Percentiles rank a stretch among this genome's conserved stretches.
phyloP scores from a whole-genome alignment of 1,140 invertebrate species.

The Apis cerana region DNA sequence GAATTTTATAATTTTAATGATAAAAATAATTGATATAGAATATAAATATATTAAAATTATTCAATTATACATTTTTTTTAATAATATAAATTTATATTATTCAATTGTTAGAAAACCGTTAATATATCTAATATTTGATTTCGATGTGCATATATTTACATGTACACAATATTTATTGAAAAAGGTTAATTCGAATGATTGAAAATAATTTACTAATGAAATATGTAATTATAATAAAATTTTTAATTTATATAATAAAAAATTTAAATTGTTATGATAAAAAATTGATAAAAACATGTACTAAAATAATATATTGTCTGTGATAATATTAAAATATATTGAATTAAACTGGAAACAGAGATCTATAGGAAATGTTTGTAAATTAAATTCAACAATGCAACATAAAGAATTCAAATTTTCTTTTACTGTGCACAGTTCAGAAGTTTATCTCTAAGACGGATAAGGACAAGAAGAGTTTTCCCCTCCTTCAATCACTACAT shows the following conservation, averaged over 20 bases:
- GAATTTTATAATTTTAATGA: not conserved
- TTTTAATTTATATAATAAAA: not conserved
- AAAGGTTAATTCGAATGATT: not conserved
- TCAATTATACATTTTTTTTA: not conserved
- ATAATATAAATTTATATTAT: not conserved
- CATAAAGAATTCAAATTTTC: not conserved
- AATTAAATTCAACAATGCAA: conserved; percentile 8
- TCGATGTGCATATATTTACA: not conserved
- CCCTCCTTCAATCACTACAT: no score
- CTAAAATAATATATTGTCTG: not conserved
- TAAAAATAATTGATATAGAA: conserved; percentile 1
- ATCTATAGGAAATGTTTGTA: not conserved
- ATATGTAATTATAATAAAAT: not conserved
- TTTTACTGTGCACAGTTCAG: no score
- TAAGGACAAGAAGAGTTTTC: no score
- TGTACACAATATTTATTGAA: not conserved
- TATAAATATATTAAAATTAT: conserved; percentile 1
- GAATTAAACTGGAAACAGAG: not conserved
- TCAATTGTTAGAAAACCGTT: not conserved
- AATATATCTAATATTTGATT: not conserved
- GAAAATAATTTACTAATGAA: not conserved
- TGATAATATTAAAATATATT: not conserved
- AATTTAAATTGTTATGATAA: not conserved
- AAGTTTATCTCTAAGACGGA: no score
- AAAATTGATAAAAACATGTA: not conserved